Evolutionary conservation across 2,113 vertebrate genomes (phyloP).

Genomic region (Clarias macrocephalus): DNA sequence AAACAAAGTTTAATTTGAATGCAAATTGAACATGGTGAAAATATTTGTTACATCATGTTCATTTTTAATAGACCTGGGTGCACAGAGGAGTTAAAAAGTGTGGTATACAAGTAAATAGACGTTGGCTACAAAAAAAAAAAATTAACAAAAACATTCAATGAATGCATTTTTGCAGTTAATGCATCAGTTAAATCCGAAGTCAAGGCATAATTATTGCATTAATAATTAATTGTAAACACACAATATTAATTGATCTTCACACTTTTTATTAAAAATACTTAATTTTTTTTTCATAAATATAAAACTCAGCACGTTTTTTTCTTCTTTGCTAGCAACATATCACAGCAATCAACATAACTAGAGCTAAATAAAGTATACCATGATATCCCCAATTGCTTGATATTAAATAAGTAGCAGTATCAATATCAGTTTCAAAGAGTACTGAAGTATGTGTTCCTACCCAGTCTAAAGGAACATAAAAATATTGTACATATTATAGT

Average conservation of each 20-base stretch:
- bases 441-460: not conserved
- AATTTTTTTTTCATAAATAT: not conserved
- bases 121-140: too few relatives aligned
- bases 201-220: not conserved
- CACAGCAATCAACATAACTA: not conserved
- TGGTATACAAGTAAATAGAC: too few relatives aligned
- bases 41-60: not conserved
- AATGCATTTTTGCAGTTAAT: too few relatives aligned
- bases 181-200: not conserved
- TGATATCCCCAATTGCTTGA: not conserved
- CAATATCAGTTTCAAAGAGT: not conserved
- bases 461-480: not conserved
- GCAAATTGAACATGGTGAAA: not conserved
- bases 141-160: too few relatives aligned
- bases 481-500: not conserved
- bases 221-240: too few relatives aligned
- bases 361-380: not conserved
- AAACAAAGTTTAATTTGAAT: not conserved
- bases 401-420: not conserved
- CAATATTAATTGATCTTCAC: not conserved
- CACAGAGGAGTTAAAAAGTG: not conserved
- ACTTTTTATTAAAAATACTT: not conserved
- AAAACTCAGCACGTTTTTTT: not conserved
- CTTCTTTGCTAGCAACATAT: not conserved
- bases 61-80: not conserved